These are phyloP conservation scores for Onychostoma macrolepis DNA, from an alignment of 2,113 vertebrate species.

Conservation along the genomic window DNA sequence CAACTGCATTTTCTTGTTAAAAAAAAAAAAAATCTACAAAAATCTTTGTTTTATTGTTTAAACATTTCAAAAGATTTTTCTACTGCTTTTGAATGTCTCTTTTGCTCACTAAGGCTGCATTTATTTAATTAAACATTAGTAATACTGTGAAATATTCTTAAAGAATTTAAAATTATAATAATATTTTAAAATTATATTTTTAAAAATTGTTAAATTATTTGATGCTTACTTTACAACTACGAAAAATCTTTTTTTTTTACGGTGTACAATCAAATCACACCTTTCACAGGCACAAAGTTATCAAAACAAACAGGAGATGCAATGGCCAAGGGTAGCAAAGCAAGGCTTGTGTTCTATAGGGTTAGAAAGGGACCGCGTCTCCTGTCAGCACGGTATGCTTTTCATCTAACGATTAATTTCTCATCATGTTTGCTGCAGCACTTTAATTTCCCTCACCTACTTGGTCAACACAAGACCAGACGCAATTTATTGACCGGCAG, in stretches of 20 bases:
- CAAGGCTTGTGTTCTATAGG: not conserved
- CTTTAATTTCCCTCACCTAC: not conserved
- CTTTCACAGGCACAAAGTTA: not conserved
- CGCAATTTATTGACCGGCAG: slow-evolving; percentile 17
- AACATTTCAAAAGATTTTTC: too few species aligned
- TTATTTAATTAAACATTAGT: too few species aligned
- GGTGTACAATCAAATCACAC: not conserved
- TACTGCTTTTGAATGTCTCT: not conserved
- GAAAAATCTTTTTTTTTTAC: not conserved
- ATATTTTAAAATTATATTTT: not conserved
- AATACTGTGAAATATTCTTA: too few species aligned
- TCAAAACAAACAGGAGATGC: not conserved
- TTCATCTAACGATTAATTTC: slow-evolving; percentile 8
- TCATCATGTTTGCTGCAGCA: not conserved
- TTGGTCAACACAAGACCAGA: slow-evolving; percentile 3
- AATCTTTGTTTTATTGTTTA: too few species aligned
- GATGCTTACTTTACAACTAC: not conserved
- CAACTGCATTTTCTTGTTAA: not conserved
- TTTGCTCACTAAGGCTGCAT: not conserved
- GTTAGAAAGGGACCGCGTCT: not conserved
- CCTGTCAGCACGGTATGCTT: not conserved
- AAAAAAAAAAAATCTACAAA: too few species aligned
- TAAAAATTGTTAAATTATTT: not conserved
- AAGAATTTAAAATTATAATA: too few species aligned
- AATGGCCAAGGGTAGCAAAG: not conserved